phyloP scores from a whole-genome alignment of 2,113 vertebrate genomes.

The Erinaceus europaeus region DNA sequence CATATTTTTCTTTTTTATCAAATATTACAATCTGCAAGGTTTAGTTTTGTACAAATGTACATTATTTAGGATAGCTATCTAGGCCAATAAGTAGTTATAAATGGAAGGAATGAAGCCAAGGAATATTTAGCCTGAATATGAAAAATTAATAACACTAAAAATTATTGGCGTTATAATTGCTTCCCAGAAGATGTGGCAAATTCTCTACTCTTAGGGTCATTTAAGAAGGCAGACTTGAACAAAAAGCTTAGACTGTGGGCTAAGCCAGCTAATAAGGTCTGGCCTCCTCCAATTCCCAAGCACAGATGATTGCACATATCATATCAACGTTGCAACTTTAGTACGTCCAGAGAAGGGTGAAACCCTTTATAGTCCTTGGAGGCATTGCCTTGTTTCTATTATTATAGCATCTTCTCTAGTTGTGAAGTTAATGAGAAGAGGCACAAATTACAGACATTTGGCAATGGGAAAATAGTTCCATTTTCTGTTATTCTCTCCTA shows the following conservation, averaged over 20 bases:
- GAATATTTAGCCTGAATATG: constrained; percentile 71
- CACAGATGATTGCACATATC: neutral
- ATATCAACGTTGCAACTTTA: constrained; percentile 1
- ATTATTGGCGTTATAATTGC: constrained; percentile 76
- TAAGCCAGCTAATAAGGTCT: constrained; percentile 37
- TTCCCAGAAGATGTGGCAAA: constrained; percentile 75
- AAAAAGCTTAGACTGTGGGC: constrained; percentile 22
- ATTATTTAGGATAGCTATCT: constrained; percentile 42
- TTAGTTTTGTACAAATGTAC: constrained; percentile 41
- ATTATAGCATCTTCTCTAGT: constrained; percentile 4
- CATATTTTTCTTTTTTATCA: constrained; percentile 7
- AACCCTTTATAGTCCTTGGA: constrained; percentile 31
- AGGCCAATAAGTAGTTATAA: constrained; percentile 56
- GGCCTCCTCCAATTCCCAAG: constrained; percentile 12
- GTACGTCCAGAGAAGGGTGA: constrained; percentile 27
- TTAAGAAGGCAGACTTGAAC: constrained; percentile 63
- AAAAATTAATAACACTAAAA: constrained; percentile 78
- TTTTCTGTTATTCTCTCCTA: constrained; percentile 53
- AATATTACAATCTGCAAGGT: constrained; percentile 14
- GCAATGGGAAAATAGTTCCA: constrained; percentile 40
- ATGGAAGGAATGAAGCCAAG: constrained; percentile 68
- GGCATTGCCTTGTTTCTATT: constrained; percentile 34
- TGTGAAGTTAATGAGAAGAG: constrained; percentile 51
- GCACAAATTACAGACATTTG: constrained; percentile 42
- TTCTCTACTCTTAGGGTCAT: constrained; percentile 67